phyloP scores from a whole-genome alignment of 2,797 vertebrate genomes.

The Cossypha dichroa region DNA sequence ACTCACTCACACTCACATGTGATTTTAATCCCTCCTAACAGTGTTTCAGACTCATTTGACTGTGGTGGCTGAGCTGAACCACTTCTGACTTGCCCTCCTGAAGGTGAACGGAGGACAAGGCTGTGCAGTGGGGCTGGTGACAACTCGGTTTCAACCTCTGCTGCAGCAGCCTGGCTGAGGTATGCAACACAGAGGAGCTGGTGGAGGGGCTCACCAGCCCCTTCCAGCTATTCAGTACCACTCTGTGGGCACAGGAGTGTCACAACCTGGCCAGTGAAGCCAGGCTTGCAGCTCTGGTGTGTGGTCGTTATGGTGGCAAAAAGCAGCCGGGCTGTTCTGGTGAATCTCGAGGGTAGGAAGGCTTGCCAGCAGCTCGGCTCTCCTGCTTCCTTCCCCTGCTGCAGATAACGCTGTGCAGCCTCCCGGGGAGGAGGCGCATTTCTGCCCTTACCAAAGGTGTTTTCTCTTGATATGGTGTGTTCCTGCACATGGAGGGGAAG shows the following conservation, averaged over 20 bases:
- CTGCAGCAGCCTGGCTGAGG: background rate
- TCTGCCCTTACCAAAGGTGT: background rate
- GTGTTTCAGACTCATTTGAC: background rate
- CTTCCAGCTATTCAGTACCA: background rate
- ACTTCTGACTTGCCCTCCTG: background rate
- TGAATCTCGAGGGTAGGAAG: background rate
- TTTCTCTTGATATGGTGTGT: background rate
- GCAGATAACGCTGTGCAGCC: background rate
- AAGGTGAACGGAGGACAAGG: background rate
- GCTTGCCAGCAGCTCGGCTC: background rate
- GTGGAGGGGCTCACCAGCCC: background rate
- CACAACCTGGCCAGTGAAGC: background rate
- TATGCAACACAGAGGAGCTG: background rate
- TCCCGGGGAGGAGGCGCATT: background rate
- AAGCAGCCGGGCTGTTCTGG: background rate
- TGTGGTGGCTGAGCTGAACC: background rate
- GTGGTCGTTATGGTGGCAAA: background rate
- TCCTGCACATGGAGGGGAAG: background rate
- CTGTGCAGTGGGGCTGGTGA: background rate
- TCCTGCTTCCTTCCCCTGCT: background rate
- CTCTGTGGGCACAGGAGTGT: background rate
- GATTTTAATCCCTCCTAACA: conserved; percentile 17
- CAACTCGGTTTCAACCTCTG: background rate
- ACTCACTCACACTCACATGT: background rate
- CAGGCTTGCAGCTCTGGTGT: background rate